Evolutionary conservation across 2,113 vertebrate genomes (phyloP).

Genomic region (Mesoclemmys tuberculata): DNA sequence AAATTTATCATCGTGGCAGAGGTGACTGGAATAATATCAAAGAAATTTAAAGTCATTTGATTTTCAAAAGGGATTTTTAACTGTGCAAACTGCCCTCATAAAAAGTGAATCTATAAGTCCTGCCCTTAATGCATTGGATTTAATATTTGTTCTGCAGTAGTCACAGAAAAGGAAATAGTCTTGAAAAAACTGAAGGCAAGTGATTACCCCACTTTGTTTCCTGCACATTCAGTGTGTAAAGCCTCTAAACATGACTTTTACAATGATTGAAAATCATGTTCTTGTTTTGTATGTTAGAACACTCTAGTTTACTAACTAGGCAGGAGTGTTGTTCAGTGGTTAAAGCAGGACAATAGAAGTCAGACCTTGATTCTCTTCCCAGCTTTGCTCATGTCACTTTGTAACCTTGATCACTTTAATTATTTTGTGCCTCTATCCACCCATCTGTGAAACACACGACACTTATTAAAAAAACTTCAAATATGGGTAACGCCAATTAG

Average conservation of each 20-base stretch:
- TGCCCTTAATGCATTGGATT: not conserved
- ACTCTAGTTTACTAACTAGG: not conserved
- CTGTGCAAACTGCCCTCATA: not conserved
- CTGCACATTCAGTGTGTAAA: not conserved
- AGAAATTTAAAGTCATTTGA: not conserved
- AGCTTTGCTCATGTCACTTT: not conserved
- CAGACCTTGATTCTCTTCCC: not conserved
- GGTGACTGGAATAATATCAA: not conserved
- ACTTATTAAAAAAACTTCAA: too few species aligned
- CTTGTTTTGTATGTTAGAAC: not conserved
- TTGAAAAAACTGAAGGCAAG: not conserved
- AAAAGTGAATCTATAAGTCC: not conserved
- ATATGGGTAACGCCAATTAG: too few species aligned
- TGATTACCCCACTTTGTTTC: not conserved
- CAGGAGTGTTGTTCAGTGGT: not conserved
- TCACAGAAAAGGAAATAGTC: not conserved
- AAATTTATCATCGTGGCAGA: not conserved
- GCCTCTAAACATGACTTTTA: not conserved
- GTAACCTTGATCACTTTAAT: not conserved
- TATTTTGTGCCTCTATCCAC: not conserved
- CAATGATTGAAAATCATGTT: not conserved
- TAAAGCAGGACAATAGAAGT: not conserved
- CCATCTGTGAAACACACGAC: not conserved
- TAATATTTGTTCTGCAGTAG: not conserved
- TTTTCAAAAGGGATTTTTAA: not conserved